These are phyloP conservation scores for Psilopsiagon aurifrons DNA, from an alignment of 2,113 vertebrate genomes.

Conservation along the genomic window DNA sequence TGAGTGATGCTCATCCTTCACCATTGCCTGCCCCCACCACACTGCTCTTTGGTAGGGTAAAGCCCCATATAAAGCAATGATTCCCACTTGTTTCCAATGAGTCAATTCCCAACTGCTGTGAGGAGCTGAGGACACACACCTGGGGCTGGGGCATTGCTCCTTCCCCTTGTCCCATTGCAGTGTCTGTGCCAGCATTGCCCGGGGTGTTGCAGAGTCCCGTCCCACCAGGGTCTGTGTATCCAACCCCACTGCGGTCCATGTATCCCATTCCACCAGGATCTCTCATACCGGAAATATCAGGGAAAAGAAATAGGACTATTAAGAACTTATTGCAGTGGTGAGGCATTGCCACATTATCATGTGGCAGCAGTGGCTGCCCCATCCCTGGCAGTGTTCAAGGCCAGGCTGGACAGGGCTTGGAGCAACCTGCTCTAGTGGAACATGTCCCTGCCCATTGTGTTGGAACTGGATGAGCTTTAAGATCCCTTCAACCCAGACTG, in stretches of 20 bases:
- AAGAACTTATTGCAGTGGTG: not conserved
- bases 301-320: not conserved
- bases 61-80: not conserved
- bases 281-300: not conserved
- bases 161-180: not conserved
- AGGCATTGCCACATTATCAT: not conserved
- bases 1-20: not conserved
- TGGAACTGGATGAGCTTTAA: not conserved
- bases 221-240: not conserved
- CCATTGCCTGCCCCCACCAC: not conserved
- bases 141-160: not conserved
- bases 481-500: not conserved
- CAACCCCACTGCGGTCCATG: rapidly evolving
- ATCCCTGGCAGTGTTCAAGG: not conserved
- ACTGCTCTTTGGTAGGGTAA: not conserved
- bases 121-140: not conserved
- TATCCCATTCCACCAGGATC: not conserved
- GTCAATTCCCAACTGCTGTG: not conserved
- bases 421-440: not conserved
- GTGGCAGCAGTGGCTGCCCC: not conserved
- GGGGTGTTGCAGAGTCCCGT: rapidly evolving
- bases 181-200: rapidly evolving
- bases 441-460: not conserved
- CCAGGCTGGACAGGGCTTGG: not conserved
- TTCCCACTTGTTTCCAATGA: not conserved